Percentiles rank a stretch among this genome's conserved stretches.
Evolutionary conservation across 2,888 invertebrate genomes (phyloP).

Genomic region (Scaptomyza reducta): DNA sequence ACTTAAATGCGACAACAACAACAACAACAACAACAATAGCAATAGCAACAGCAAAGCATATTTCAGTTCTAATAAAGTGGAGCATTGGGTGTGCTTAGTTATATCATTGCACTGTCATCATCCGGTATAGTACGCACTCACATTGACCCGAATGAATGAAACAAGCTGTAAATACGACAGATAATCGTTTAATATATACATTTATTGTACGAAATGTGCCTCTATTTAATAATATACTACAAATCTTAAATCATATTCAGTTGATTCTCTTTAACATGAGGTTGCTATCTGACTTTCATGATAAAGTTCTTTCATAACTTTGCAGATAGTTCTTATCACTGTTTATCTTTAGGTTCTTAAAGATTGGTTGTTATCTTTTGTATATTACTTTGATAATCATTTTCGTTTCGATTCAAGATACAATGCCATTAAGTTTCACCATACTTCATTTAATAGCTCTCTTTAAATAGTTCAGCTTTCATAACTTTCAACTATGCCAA

Average conservation of each 20-base stretch:
- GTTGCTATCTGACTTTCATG: too few species aligned
- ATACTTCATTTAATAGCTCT: not conserved
- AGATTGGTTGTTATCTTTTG: not conserved
- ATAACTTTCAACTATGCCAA: not conserved
- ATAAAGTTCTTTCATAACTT: too few species aligned
- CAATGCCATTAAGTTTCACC: not conserved
- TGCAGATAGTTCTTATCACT: too few species aligned
- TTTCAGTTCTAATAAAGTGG: constrained; percentile 73
- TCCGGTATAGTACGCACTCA: constrained; percentile 9
- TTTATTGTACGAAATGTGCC: too few species aligned
- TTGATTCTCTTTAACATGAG: not conserved
- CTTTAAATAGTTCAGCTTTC: not conserved
- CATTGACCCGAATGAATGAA: constrained; percentile 24
- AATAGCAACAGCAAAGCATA: constrained; percentile 31
- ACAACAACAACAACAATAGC: constrained; percentile 4
- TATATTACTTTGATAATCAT: too few species aligned
- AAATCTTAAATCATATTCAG: not conserved
- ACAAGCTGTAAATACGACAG: constrained; percentile 13
- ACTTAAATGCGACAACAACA: constrained; percentile 59
- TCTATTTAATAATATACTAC: not conserved
- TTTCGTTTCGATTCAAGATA: too few species aligned
- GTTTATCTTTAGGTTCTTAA: too few species aligned
- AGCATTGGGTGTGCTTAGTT: constrained; percentile 51
- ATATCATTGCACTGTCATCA: constrained; percentile 44
- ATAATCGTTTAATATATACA: constrained; percentile 6